These are phyloP conservation scores for Diogma glabrata DNA, from an alignment of 2,888 invertebrate species.

Conservation along the genomic window DNA sequence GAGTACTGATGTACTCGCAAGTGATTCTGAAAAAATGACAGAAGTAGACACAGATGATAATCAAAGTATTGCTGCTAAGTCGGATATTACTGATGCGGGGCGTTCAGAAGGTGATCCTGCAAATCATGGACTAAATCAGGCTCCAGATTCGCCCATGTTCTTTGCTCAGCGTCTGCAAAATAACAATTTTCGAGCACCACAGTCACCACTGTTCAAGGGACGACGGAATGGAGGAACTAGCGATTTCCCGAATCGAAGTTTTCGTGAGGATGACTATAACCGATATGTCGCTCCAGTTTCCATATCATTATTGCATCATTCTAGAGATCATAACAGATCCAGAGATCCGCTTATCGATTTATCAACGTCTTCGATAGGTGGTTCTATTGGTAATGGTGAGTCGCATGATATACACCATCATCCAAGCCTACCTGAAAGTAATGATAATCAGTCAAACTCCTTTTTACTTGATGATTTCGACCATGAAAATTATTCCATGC, in stretches of 20 bases:
- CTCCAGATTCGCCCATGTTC: constrained; percentile 25
- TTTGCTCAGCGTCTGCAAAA: constrained; percentile 20
- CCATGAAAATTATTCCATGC: not conserved
- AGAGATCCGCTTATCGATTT: too few species aligned
- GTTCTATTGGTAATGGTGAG: not conserved
- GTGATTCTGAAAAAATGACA: constrained; percentile 82
- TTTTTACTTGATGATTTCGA: not conserved
- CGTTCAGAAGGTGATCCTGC: constrained; percentile 25
- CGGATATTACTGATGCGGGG: constrained; percentile 61
- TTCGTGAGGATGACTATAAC: not conserved
- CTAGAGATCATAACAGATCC: not conserved
- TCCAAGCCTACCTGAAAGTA: not conserved
- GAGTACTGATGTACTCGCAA: constrained; percentile 93
- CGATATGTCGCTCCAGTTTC: not conserved
- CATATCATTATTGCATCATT: not conserved
- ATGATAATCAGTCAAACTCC: not conserved
- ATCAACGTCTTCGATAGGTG: not conserved
- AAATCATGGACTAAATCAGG: constrained; percentile 18
- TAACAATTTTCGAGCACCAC: constrained; percentile 22
- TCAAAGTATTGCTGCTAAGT: constrained; percentile 55
- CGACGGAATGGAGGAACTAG: constrained; percentile 15
- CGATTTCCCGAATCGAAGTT: constrained; percentile 17
- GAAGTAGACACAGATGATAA: constrained; percentile 63
- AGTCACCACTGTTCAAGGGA: constrained; percentile 21
- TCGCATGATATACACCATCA: constrained; percentile 1